Base-by-base conservation (phyloP, 2,113 vertebrate species). In the Cygnus buccinator region DNA sequence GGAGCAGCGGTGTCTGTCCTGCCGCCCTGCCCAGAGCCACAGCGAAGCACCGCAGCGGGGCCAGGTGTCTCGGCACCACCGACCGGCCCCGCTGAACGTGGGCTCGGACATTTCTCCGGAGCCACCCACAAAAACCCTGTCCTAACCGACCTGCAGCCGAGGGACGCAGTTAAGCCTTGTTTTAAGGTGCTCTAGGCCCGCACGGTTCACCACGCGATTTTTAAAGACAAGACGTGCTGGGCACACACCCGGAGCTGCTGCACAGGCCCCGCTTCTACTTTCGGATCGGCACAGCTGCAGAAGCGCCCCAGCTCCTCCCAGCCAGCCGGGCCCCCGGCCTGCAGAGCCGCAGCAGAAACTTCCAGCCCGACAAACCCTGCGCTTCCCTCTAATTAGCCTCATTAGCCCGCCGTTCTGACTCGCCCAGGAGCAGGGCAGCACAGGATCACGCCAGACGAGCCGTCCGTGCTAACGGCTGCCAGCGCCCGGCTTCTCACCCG, bases 171-270 rank as follows among this genome's bases (percentile, higher is more conserved):
- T 80, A 76, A 94, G 29, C n/a, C 84, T 52, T 4, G 3, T n/a
- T 54, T 31, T 14, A 77, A 73, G 46, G 59, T 19, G 6, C 50
- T 61, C 11, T 41, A n/a, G 31, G 48, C 52, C 50, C 2, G 0
- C 37, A 52, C 57, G 37, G 33, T 13, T 46, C 59, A 37, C 78
- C 7, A 4, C 1, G 1, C 7, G 9, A 11, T 41, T 13, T 50
- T 55, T 28, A 67, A 35, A 41, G 39, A 28, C 19, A 14, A 33
- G 2, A 5, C 0, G 0, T 29, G 25, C 68, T 74, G 52, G 46
- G 61, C 50, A 59, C 6, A 41, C 6, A 25, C 0, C 0, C 12
- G 29, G 41, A 23, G 48, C 55, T 29, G 35, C 2, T 13, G 44
- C 22, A 11, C 50, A 1, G 0, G 16, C 28, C 23, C 75, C 15